phyloP scores from a whole-genome alignment of 2,113 vertebrate genomes.

The Stegastes partitus region DNA sequence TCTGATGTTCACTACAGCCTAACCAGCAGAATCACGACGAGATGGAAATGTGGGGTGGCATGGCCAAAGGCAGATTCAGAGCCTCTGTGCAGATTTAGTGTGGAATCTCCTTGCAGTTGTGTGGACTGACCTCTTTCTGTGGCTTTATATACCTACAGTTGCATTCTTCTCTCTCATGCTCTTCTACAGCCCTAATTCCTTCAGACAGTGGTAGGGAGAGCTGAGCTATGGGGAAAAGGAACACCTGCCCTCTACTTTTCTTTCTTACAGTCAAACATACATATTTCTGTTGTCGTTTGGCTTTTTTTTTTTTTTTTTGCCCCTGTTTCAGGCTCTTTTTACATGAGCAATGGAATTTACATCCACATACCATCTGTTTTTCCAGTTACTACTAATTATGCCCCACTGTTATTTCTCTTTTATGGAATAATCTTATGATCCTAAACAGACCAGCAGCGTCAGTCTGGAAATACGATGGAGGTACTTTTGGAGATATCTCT shows the following conservation, averaged over 20 bases:
- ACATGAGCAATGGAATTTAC: too few relatives aligned
- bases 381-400: too few relatives aligned
- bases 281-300: constrained; percentile 17
- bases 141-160: constrained; percentile 64
- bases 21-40: constrained; percentile 43
- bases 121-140: constrained; percentile 76
- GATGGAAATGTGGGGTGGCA: constrained; percentile 73
- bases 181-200: constrained; percentile 32
- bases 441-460: too few relatives aligned
- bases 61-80: constrained; percentile 62
- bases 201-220: constrained; percentile 23
- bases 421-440: too few relatives aligned
- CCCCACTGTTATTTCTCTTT: not conserved
- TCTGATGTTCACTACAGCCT: constrained; percentile 23
- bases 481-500: too few relatives aligned
- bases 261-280: constrained; percentile 19
- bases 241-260: constrained; percentile 39
- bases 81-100: constrained; percentile 63
- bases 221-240: constrained; percentile 28
- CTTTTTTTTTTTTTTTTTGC: not conserved
- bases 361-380: too few relatives aligned
- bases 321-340: too few relatives aligned
- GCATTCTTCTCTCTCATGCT: constrained; percentile 25
- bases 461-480: too few relatives aligned
- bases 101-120: constrained; percentile 65